These are phyloP conservation scores for Glyptemys insculpta DNA, from an alignment of 2,797 vertebrate species.

Conservation along the genomic window DNA sequence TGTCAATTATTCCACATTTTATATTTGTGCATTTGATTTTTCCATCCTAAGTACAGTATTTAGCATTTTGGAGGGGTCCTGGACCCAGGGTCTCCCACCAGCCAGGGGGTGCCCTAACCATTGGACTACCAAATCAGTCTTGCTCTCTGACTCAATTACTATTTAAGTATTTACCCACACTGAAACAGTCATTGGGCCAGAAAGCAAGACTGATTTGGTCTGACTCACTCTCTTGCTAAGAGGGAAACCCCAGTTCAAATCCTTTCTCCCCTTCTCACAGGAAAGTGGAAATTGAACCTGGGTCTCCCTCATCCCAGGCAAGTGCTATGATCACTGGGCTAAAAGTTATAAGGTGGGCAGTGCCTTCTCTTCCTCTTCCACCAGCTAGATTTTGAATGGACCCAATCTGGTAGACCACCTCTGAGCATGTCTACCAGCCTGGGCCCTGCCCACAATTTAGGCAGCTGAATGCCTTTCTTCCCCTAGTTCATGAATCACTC, in stretches of 20 bases:
- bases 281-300: neutral
- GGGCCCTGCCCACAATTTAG: neutral
- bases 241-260: neutral
- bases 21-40: neutral
- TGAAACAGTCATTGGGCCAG: neutral
- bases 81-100: neutral
- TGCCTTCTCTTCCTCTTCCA: neutral
- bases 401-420: neutral
- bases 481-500: neutral
- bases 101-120: too few relatives aligned
- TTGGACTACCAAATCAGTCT: neutral
- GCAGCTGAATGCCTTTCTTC: neutral
- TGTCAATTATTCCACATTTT: neutral
- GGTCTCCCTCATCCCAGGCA: neutral
- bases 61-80: neutral
- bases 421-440: neutral
- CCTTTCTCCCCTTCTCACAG: neutral
- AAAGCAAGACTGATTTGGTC: neutral
- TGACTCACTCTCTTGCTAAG: neutral
- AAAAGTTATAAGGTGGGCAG: neutral
- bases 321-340: neutral
- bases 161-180: neutral
- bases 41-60: neutral
- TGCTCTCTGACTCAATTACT: neutral
- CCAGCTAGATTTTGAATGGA: neutral